Evolutionary conservation across 1,140 invertebrate species (phyloP), one percentile per base, ranked within the genome.

Genomic region (Chrysopa pallens): DNA sequence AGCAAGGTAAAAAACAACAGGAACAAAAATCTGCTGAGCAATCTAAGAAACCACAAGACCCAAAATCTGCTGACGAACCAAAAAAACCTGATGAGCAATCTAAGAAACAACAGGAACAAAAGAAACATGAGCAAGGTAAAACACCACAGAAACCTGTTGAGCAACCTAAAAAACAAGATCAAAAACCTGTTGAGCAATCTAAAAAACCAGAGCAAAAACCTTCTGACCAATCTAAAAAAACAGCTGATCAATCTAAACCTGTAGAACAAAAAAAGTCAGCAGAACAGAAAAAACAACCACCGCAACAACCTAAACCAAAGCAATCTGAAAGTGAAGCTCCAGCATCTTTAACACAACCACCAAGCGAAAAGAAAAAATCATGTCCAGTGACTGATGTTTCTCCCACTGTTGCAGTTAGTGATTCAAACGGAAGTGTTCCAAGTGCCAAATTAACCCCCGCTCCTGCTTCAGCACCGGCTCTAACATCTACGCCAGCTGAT

Each of bases 1-100:
- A 40, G 6, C 44, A 42, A 9, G 11, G 23, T 38, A 44, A 47
- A 35, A 14, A 31, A 31, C 31, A 42, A 23, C 31, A 42, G 14
- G 31, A 42, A 35, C 29, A 5, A 36, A 42, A 33, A 14, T 17
- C 11, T 39, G 38, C n/a, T 15, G 38, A 11, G 23, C 35, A 42
- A 9, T 17, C 33, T 38, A 44, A 47, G 29, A 14, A 31, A 31
- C 31, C 33, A 23, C 17, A 23, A 5, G 17, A 23, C 2, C 17
- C 2, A 23, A 23, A 23, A 23, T 5, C 17, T 5, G 17, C 17
- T 23, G 17, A 23, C 5, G 17, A 23, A 23, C 17, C 17, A 23
- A 23, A 23, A 23, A 2, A 23, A 23, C 17, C 17, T 23, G 17
- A 5, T 23, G 17, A 23, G 17, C 17, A 23, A 23, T 5, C 17